Evolutionary conservation across 2,113 vertebrate species (phyloP).

Genomic region (Amphilophus citrinellus): DNA sequence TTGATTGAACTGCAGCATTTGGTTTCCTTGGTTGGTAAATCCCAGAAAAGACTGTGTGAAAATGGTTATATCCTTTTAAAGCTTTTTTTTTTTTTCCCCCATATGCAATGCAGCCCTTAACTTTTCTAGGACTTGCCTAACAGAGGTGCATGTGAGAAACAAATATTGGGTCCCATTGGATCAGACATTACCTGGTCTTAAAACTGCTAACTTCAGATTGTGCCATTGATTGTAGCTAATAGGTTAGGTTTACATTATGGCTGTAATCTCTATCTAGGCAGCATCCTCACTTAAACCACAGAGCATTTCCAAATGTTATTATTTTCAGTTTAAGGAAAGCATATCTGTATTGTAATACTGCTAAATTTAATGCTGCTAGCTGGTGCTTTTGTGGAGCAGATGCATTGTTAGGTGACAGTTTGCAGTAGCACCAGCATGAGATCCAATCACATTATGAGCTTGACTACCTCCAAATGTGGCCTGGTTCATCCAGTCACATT

Average conservation of each 20-base stretch:
- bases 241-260: background rate
- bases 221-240: background rate
- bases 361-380: background rate
- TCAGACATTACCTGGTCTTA: background rate
- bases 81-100: background rate
- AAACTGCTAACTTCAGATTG: background rate
- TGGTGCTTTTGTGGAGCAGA: background rate
- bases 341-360: background rate
- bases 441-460: background rate
- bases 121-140: background rate
- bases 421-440: background rate
- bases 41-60: background rate
- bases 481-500: background rate
- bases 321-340: background rate
- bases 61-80: background rate
- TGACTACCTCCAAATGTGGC: background rate
- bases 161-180: background rate
- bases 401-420: accelerated
- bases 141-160: background rate
- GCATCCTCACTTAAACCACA: background rate
- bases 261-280: background rate
- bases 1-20: background rate
- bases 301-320: background rate
- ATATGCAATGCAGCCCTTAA: background rate
- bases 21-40: background rate